These are phyloP conservation scores for Lucifuga dentata DNA, from an alignment of 2,113 vertebrate species.

Conservation along the genomic window DNA sequence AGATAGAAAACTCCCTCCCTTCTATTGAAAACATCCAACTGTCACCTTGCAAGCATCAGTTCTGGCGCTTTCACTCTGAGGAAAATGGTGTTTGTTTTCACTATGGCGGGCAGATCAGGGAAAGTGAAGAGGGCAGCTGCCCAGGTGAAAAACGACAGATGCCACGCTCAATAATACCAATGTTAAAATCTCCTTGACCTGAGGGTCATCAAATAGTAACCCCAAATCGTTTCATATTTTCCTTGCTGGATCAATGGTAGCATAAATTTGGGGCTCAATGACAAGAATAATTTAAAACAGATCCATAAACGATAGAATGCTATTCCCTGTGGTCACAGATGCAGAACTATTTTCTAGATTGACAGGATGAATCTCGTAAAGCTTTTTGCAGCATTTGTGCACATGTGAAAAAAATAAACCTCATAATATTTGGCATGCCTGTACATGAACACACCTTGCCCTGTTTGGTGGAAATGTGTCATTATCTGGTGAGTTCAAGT, in stretches of 20 bases:
- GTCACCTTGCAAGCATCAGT: conserved; percentile 36
- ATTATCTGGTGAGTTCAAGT: conserved; percentile 95
- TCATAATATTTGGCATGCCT: conserved; percentile 49
- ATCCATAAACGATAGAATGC: conserved; percentile 90
- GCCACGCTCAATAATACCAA: conserved; percentile 88
- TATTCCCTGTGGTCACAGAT: conserved; percentile 77
- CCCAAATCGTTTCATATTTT: conserved; percentile 99
- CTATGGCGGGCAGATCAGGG: conserved; percentile 48
- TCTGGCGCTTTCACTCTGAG: conserved; percentile 22
- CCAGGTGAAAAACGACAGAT: conserved; percentile 80
- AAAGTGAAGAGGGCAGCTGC: conserved; percentile 68
- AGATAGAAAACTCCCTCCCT: neutral
- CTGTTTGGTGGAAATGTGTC: conserved; percentile 43
- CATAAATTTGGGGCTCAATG: conserved; percentile 98
- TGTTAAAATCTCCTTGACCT: conserved; percentile 99
- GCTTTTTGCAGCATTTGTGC: conserved; percentile 28
- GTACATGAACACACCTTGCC: conserved; percentile 42
- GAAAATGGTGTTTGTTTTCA: conserved; percentile 54
- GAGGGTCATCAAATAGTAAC: conserved; percentile 94
- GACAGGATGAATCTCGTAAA: conserved; percentile 67
- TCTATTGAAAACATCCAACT: conserved; percentile 13
- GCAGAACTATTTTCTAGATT: conserved; percentile 70
- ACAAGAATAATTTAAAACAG: conserved; percentile 99
- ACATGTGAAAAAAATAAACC: conserved; percentile 1
- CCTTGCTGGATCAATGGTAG: conserved; percentile 96